A percentile compares a stretch with the other conserved stretches of the same genome.
Evolutionary conservation across 1,140 invertebrate genomes (phyloP).

Genomic region (Macrobrachium rosenbergii): DNA sequence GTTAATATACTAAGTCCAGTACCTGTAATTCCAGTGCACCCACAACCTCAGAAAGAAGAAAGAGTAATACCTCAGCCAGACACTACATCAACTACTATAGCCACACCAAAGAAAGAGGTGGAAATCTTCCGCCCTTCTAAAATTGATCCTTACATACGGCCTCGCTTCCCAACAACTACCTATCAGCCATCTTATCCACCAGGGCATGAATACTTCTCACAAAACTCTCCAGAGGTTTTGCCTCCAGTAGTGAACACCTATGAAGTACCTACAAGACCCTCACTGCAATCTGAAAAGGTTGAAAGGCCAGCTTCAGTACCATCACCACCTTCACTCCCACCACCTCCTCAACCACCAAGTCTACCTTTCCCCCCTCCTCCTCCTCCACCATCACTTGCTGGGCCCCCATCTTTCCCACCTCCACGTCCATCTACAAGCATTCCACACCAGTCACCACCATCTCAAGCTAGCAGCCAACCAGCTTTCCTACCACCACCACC

Average conservation of each 20-base stretch:
- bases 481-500: neutral
- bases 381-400: neutral
- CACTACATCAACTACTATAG: neutral
- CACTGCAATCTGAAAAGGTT: neutral
- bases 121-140: conserved; percentile 10
- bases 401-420: neutral
- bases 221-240: neutral
- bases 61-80: neutral
- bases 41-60: too few relatives aligned
- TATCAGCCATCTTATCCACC: neutral
- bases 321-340: neutral
- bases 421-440: neutral
- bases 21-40: neutral
- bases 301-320: neutral
- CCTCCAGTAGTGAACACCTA: conserved; percentile 30
- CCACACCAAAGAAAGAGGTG: neutral
- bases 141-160: neutral
- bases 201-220: neutral
- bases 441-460: neutral
- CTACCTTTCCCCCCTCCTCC: neutral
- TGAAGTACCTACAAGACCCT: neutral
- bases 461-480: neutral
- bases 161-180: neutral
- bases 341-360: neutral
- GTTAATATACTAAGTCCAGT: neutral